phyloP scores from a whole-genome alignment of 2,113 vertebrate genomes.

The Meles meles region DNA sequence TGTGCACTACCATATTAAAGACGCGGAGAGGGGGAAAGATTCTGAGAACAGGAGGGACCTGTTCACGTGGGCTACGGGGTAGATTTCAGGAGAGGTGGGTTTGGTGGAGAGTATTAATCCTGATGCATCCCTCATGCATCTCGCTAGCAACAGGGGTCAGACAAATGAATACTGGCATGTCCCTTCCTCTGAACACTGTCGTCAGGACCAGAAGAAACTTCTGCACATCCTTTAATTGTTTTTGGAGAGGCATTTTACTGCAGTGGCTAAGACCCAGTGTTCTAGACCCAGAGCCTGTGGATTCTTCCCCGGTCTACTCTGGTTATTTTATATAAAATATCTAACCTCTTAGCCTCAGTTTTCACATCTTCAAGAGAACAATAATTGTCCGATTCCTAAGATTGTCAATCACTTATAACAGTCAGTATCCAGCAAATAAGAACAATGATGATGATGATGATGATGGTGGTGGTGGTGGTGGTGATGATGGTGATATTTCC shows the following conservation, averaged over 20 bases:
- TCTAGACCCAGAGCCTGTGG: not conserved
- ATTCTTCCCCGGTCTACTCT: not conserved
- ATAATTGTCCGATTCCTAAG: not conserved
- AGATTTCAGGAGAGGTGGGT: not conserved
- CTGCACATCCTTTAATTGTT: fast-evolving
- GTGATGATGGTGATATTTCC: not conserved
- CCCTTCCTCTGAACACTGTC: not conserved
- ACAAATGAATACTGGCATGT: not conserved
- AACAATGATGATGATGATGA: not conserved
- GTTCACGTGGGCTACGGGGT: not conserved
- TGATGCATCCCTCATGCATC: fast-evolving
- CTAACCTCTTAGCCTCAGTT: not conserved
- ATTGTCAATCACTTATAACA: not conserved
- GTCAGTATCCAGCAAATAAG: fast-evolving
- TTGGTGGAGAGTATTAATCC: fast-evolving
- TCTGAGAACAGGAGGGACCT: fast-evolving
- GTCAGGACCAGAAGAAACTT: not conserved
- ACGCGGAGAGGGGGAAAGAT: fast-evolving
- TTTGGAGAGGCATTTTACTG: not conserved
- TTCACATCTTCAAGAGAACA: no score
- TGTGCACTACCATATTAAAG: no score
- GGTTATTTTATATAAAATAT: no score
- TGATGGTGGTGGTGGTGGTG: not conserved
- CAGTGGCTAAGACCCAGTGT: fast-evolving
- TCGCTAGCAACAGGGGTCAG: no score